Evolutionary conservation across 2,113 vertebrate species (phyloP), one percentile per base, ranked within the genome.

Genomic region (Lamprotornis superbus): DNA sequence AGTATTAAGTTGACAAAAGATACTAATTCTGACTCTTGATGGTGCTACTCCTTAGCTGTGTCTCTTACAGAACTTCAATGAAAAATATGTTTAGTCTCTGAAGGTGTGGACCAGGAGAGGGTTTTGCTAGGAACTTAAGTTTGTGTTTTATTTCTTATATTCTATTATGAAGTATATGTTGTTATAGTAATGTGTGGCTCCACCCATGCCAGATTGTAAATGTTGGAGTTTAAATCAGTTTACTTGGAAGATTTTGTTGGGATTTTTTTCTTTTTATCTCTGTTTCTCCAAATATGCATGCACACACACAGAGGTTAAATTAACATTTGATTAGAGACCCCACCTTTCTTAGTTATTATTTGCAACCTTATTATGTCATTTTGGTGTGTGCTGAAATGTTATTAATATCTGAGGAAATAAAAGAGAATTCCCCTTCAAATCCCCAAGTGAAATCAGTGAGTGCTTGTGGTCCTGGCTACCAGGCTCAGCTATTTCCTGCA

Each of bases 361-460:
- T 93, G 23, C 47, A 83, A 50, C 46, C 30, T 67, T 39, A 6
- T 50, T 75, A 10, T 30, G 40, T 90, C 30, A 77, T 83, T 69
- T 63, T 59, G 35, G 12, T 10, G 11, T 25, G 50, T 3, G 2
- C 59, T 55, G 68, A 63, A 50, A 17, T 8, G 60, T 21, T 59
- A 57, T 23, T 65, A 28, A 49, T 74, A 44, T 25, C n/a, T 1
- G 4, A 55, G 61, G 47, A 3, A 44, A 24, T 52, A 55, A 63
- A 49, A 23, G 61, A 69, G 61, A 97, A 96, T 90, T 96, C 89
- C 95, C 96, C 91, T 37, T 74, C 76, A 61, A 44, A 73, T 90
- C 68, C 91, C 95, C 89, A 3, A 77, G 50, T n/a, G n/a, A 63
- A 81, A 42, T 19, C 46, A 39, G 4, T 14, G 83, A 81, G 13